Evolutionary conservation across 2,113 vertebrate species (phyloP), one percentile per base, ranked within the genome.

Genomic region (Tetraodon nigroviridis): DNA sequence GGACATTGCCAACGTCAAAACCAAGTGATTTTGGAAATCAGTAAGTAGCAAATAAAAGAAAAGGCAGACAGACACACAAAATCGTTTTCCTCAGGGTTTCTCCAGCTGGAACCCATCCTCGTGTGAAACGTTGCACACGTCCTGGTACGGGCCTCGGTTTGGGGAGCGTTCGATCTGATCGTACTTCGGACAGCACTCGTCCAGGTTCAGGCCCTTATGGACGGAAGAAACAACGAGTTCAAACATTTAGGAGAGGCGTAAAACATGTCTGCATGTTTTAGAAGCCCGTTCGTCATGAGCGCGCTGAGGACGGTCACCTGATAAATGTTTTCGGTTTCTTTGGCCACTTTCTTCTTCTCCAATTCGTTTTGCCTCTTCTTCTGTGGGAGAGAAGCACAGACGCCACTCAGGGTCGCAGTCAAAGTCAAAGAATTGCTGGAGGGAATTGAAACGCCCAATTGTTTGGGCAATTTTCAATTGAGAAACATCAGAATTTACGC

Each of bases 241-340:
- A 60, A 19, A 54, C 40, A 50, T 21, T 56, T 65, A n/a, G 2
- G 24, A 62, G 46, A 22, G 20, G n/a, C 32, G 5, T 29, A 47
- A 69, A 40, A 69, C 18, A 55, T 32, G 21, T 2, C 58, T 47
- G 32, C 1, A 37, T 37, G 32, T 37, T 37, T 7, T 37, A 37
- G 32, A 37, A 37, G 32, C 32, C 12, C 32, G 12, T 37, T 37
- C 2, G 12, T 37, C 24, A 6, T 27, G 24, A 27, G 24, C 24
- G 24, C 24, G 7, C 7, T 5, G 18, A 46, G 24, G 16, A 61
- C 6, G 45, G 50, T 32, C 22, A 91, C 91, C 88, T 92, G 88
- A 71, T 92, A 92, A 59, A 92, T 92, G 71, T 92, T 92, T 64
- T 92, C 89, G 67, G 87, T 86, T 67, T 92, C 87, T 41, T 37